These are phyloP conservation scores for Lithobates pipiens DNA, from an alignment of 2,797 vertebrate genomes.

Conservation along the genomic window DNA sequence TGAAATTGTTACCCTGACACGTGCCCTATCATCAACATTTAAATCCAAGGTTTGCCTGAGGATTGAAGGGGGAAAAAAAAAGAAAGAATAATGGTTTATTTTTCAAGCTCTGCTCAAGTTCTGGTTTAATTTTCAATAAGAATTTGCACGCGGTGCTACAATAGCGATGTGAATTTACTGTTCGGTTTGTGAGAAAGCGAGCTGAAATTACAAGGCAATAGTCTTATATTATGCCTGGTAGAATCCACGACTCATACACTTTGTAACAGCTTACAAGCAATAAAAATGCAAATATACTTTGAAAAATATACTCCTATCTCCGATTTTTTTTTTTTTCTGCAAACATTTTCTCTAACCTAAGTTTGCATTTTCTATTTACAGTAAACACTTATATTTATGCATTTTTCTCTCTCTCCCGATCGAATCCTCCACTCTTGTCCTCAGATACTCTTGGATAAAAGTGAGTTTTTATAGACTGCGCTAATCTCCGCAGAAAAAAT, in stretches of 20 bases:
- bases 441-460: constrained; percentile 15
- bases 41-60: constrained; percentile 17
- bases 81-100: constrained; percentile 1
- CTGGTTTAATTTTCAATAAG: constrained; percentile 56
- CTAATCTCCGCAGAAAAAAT: background rate
- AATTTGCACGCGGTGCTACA: constrained; percentile 20
- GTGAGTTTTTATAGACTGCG: constrained; percentile 16
- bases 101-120: constrained; percentile 16
- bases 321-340: background rate
- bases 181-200: constrained; percentile 44
- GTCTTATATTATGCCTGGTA: constrained; percentile 52
- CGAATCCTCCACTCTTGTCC: constrained; percentile 19
- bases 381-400: constrained; percentile 53
- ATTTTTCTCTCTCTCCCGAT: background rate
- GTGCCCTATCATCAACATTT: constrained; percentile 46
- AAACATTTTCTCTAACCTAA: constrained; percentile 51
- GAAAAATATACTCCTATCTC: constrained; percentile 45
- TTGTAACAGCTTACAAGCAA: constrained; percentile 60
- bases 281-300: constrained; percentile 58
- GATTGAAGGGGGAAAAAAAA: background rate
- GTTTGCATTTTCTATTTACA: constrained; percentile 59
- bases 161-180: constrained; percentile 42
- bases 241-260: constrained; percentile 46
- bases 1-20: constrained; percentile 30
- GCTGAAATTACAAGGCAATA: constrained; percentile 39